Base-by-base conservation (phyloP, 2,113 vertebrate genomes). In the Choloepus hoffmanni region DNA sequence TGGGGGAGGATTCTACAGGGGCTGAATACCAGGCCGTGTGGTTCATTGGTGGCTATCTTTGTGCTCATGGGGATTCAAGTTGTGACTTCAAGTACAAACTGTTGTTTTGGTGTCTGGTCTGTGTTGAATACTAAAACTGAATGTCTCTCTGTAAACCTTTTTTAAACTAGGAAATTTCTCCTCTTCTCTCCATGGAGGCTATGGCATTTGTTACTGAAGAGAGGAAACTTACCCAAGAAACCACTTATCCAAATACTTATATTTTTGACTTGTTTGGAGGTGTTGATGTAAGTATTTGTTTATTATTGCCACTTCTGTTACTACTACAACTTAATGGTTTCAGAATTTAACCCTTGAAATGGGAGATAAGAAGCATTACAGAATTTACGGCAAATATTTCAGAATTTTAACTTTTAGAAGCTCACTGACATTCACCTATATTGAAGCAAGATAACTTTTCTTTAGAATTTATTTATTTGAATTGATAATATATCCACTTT, bases 201-300 rank as follows among this genome's bases (percentile, higher is more conserved):
- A 99, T 99, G 99, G 99, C 99, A 77, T 99, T 99, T 98, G 99
- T 99, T 77, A 99, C 99, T 50, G 99, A 99, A 98, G 99, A 99
- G 93, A 99, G 98, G 99, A 99, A 98, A 98, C 98, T 99, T 45
- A 99, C 99, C 97, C 99, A 99, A 98, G 99, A 99, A 98, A 99
- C 99, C 96, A 99, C 99, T 87, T 99, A 99, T 79, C 99, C 99
- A 95, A 99, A 99, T 97, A 99, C 99, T 0, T 99, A 99, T 98
- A 99, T 99, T 0, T 99, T 99, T 98, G 99, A 99, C 95, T 98
- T 99, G 70, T 99, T 99, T 98, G 99, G 99, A 97, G 99, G 99
- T 98, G 99, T 99, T 0, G 99, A 99, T 98, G 99, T 99, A 98
- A 99, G 99, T 99, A 95, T 19, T 70, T 93, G 28, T 77, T 96